These are phyloP conservation scores for Odontocerum albicorne DNA, from an alignment of 2,888 invertebrate species.

Conservation along the genomic window DNA sequence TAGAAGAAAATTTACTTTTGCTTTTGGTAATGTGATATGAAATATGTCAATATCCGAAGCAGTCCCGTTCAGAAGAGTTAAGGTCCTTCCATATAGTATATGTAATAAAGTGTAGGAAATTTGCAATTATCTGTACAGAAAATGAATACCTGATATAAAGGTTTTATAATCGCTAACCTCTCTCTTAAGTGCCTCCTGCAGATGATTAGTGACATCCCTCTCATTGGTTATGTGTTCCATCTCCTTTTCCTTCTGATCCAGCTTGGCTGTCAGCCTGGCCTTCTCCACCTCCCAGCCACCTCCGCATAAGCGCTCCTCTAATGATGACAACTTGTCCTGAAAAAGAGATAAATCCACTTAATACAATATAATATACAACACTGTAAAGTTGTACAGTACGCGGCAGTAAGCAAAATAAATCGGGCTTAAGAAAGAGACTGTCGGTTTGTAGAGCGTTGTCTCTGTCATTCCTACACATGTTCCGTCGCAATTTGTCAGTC, in stretches of 20 bases:
- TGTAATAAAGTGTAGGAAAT: too few species aligned
- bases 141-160: background rate
- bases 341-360: background rate
- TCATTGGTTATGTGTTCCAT: conserved; percentile 70
- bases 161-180: conserved; percentile 57
- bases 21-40: too few species aligned
- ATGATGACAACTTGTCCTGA: conserved; percentile 50
- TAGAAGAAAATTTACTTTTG: too few species aligned
- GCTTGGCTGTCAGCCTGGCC: conserved; percentile 65
- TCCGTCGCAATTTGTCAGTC: too few species aligned
- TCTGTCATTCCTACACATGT: too few species aligned
- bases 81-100: too few species aligned
- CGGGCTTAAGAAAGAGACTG: too few species aligned
- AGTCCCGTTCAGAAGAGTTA: too few species aligned
- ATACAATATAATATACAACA: background rate
- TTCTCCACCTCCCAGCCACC: conserved; percentile 67
- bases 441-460: too few species aligned
- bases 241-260: conserved; percentile 76
- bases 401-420: too few species aligned
- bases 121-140: background rate
- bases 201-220: conserved; percentile 67
- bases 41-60: too few species aligned
- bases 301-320: conserved; percentile 56
- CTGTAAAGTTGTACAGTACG: too few species aligned
- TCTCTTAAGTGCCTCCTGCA: conserved; percentile 70